Percentiles rank a stretch among this genome's conserved stretches.
Conservation (phyloP, 2,888 invertebrate species). For the Ditula angustiorana region DNA sequence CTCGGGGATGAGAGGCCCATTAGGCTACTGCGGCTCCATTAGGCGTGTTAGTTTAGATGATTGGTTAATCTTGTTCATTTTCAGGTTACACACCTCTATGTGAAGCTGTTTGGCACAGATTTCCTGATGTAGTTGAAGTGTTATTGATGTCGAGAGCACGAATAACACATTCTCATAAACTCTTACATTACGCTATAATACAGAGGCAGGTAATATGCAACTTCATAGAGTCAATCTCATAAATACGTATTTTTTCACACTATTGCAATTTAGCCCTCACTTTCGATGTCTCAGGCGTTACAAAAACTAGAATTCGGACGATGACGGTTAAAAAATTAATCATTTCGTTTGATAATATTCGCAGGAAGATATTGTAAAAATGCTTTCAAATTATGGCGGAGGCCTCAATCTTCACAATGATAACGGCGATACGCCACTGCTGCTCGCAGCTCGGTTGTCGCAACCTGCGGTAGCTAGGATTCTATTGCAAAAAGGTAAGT, state of each 20-base stretch:
- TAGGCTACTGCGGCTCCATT: too few relatives aligned
- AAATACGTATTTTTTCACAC: too few relatives aligned
- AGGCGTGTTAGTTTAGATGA: constrained; percentile 52
- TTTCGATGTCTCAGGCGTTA: too few relatives aligned
- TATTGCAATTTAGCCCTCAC: too few relatives aligned
- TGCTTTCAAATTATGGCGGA: constrained; percentile 83
- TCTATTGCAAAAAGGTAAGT: constrained; percentile 83
- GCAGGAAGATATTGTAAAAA: constrained; percentile 82
- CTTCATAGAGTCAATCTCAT: background rate
- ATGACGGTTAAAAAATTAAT: too few relatives aligned
- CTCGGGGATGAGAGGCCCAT: too few relatives aligned
- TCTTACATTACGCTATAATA: constrained; percentile 88
- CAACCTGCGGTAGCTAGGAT: constrained; percentile 80
- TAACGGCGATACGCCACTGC: constrained; percentile 89
- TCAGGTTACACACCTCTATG: constrained; percentile 89
- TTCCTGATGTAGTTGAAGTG: constrained; percentile 83
- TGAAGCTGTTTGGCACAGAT: constrained; percentile 89
- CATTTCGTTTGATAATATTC: background rate
- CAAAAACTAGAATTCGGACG: too few relatives aligned
- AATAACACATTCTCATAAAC: constrained; percentile 88
- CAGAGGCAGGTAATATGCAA: constrained; percentile 73
- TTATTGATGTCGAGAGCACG: constrained; percentile 88
- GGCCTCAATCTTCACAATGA: constrained; percentile 87
- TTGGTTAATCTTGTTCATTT: constrained; percentile 53
- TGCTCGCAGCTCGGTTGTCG: constrained; percentile 83